Conservation (phyloP, 2,797 vertebrate species). For the Pelochelys cantorii region DNA sequence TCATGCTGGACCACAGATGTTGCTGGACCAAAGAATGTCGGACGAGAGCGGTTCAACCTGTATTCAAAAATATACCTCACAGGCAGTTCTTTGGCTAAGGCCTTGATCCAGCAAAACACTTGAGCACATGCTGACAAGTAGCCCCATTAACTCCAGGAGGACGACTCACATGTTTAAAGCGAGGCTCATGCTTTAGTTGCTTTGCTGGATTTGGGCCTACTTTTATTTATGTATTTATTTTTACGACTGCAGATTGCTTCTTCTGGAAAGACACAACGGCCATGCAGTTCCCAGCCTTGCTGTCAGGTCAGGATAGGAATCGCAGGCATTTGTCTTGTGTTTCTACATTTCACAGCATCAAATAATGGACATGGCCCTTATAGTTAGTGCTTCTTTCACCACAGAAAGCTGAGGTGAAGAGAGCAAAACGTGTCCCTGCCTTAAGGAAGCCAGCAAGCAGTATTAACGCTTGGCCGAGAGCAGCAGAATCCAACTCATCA, state of each 20-base stretch:
- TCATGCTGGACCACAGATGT: no score
- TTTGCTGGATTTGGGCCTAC: neutral
- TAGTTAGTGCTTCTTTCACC: neutral
- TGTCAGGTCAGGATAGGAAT: neutral
- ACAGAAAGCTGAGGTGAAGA: neutral
- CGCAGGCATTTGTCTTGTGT: neutral
- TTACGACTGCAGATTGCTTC: neutral
- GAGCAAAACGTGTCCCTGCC: neutral
- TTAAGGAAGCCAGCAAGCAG: neutral
- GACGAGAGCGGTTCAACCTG: no score
- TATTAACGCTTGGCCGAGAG: neutral
- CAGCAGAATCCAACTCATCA: neutral
- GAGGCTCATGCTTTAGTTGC: slow-evolving; percentile 24
- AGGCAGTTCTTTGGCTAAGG: slow-evolving; percentile 20
- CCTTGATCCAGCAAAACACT: neutral
- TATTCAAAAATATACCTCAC: neutral
- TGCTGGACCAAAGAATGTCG: no score
- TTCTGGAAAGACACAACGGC: neutral
- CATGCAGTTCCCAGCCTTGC: neutral
- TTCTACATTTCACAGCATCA: neutral
- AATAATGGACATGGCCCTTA: neutral
- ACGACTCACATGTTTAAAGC: neutral
- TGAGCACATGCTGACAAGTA: slow-evolving; percentile 22
- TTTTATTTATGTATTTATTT: neutral
- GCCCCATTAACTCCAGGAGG: neutral